Evolutionary conservation across 2,797 vertebrate genomes (phyloP).

Genomic region (Aplochiton taeniatus): DNA sequence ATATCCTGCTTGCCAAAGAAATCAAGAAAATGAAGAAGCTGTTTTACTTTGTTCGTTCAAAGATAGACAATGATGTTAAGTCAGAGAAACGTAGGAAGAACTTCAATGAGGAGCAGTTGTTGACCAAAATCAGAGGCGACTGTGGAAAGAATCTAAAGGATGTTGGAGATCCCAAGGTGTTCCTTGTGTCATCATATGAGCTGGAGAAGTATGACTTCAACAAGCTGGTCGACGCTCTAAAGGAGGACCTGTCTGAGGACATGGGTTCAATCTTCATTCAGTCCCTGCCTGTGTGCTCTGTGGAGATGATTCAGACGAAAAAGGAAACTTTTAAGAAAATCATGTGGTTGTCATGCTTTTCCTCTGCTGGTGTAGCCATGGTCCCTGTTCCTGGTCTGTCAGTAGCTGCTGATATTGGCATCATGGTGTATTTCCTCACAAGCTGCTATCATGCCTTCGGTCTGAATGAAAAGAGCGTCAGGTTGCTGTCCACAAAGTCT

Average conservation of each 20-base stretch:
- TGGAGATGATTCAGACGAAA: no score
- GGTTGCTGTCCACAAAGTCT: no score
- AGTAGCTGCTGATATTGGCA: constrained; percentile 22
- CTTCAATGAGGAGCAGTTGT: constrained; percentile 40
- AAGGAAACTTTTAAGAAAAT: no score
- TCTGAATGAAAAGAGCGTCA: no score
- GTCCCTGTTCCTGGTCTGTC: background rate
- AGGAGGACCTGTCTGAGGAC: no score
- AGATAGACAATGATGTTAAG: constrained; percentile 68
- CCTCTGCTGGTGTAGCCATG: no score
- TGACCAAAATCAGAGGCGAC: constrained; percentile 58
- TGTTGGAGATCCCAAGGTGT: constrained; percentile 19
- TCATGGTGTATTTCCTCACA: background rate
- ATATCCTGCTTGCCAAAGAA: constrained; percentile 66
- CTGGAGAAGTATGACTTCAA: constrained; percentile 29
- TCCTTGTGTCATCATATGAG: constrained; percentile 27
- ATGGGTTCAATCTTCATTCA: no score
- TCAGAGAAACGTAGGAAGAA: constrained; percentile 34
- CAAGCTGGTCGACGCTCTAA: no score
- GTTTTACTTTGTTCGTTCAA: constrained; percentile 78
- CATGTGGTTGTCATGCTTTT: no score
- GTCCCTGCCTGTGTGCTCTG: no score
- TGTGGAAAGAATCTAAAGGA: constrained; percentile 32
- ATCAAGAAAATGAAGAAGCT: constrained; percentile 67
- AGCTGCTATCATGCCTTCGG: no score